Base-by-base conservation (phyloP, 2,888 invertebrate species). In the Shargacucullia verbasci region DNA sequence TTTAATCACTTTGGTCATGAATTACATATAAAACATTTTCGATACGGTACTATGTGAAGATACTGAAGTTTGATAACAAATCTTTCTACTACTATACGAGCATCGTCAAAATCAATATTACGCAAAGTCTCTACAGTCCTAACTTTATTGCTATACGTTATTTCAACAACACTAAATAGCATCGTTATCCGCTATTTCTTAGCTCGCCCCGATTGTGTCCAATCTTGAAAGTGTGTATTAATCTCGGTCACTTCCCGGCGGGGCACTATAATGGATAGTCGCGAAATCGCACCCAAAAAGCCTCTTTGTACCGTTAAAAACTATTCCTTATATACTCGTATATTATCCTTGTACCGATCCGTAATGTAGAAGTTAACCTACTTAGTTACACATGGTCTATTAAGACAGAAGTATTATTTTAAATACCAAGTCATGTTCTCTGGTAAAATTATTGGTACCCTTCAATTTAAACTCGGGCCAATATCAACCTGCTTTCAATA, bases 191-290 rank as follows among this genome's bases (percentile, higher is more conserved):
- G 56, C 38, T 48, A 49, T 59, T 74, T 53, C 37, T 34, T 34
- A 29, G 41, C 50, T 46, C 49, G 9, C 8, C 53, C 41, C 46
- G 39, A 45, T 46, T 55, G 67, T 70, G 56, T 38, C 53, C 68
- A 68, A 75, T 64, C 62, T 61, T 61, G 50, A 44, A 39, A 69
- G 63, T 56, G 66, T 63, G 78, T 74, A 84, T 82, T 84, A 83
- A 84, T 83, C 79, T 74, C 61, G 70, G 68, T 61, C 59, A 63
- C 69, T 76, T 76, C 80, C 81, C 82, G 59, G 59, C 74, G 79
- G 80, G 71, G 70, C 52, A 65, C 72, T 81, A 61, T 82, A 87
- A 85, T 80, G 78, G 82, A 84, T 85, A 70, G 80, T 64, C 49
- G 40, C 54, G 69, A 80, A 76, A 81, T 81, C 62, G 76, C 66